Evolutionary conservation across 2,888 invertebrate species (phyloP), one percentile per base, ranked within the genome.

Genomic region (Clitarchus hookeri): DNA sequence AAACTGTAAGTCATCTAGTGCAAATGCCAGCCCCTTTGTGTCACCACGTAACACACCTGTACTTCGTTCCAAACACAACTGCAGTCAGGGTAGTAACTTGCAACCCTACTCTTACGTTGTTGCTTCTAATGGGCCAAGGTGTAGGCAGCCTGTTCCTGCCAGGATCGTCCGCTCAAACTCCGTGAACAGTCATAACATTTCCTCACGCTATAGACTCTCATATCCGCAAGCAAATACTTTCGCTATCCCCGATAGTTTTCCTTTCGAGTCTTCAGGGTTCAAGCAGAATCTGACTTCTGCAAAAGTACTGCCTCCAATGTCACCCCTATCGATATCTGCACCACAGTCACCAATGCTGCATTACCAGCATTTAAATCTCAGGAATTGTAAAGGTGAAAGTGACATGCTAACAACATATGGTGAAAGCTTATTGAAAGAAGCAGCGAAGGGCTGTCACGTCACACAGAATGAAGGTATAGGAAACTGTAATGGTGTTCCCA

Each of bases 41-140:
- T 97, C 97, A 89, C 97, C 97, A 0, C 92, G 96, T 80, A 94
- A 95, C 89, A 95, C 96, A 0, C 96, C 96, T 9, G 94, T 96
- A 85, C 94, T 94, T 8, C 93, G 96, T 44, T 85, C 86, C 44
- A 88, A 86, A 84, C 87, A 87, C 44, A 88, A 86, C 84, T 85
- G 84, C 53, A 85, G 84, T 27, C 85, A 86, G n/a, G 84, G 44
- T 12, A 23, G 65, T 25, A 12, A 36, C 77, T 83, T 27, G 53
- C 84, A 77, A 48, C 25, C 79, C 54, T 27, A 86, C 86, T 85
- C 87, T 85, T 84, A 86, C 86, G 19, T 86, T 82, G 65, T 88
- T 87, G 84, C 85, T 26, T 36, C 36, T 27, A 84, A 48, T 23
- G 36, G 27, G 36, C 26, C 26, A 53, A 84, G 84, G 84, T n/a